Conservation (phyloP, 2,888 invertebrate species). For the Diaperis boleti region DNA sequence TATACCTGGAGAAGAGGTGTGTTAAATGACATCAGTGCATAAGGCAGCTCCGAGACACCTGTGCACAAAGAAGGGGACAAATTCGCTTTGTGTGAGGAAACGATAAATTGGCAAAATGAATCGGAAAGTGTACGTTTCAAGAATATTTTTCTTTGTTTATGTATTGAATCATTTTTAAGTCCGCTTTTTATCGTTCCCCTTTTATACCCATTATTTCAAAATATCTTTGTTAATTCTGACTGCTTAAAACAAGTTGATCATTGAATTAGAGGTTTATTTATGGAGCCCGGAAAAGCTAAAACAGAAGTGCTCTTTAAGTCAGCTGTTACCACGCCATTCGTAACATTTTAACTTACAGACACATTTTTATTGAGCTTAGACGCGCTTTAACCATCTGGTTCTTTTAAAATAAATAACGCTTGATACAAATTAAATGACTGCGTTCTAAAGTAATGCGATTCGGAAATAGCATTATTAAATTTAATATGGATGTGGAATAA, state of each 20-base stretch:
- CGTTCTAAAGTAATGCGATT: conserved; percentile 12
- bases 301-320: conserved; percentile 1
- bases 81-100: too few species aligned
- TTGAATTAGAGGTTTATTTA: conserved; percentile 2
- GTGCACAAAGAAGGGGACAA: too few species aligned
- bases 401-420: conserved; percentile 12
- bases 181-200: too few species aligned
- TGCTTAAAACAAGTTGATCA: not conserved
- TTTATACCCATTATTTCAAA: too few species aligned
- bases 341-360: conserved; percentile 1
- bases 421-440: conserved; percentile 1
- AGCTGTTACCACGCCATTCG: conserved; percentile 11
- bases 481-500: conserved; percentile 16
- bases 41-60: too few species aligned
- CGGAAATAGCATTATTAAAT: conserved; percentile 28
- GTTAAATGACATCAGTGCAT: too few species aligned
- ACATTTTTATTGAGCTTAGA: conserved; percentile 18
- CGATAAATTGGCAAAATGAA: too few species aligned
- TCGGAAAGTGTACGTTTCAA: too few species aligned
- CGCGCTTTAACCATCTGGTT: conserved; percentile 6
- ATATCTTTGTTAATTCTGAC: too few species aligned
- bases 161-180: too few species aligned
- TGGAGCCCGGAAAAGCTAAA: not conserved
- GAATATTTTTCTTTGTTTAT: too few species aligned
- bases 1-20: too few species aligned